phyloP scores from a whole-genome alignment of 2,113 vertebrate species.

The Centrocercus urophasianus region DNA sequence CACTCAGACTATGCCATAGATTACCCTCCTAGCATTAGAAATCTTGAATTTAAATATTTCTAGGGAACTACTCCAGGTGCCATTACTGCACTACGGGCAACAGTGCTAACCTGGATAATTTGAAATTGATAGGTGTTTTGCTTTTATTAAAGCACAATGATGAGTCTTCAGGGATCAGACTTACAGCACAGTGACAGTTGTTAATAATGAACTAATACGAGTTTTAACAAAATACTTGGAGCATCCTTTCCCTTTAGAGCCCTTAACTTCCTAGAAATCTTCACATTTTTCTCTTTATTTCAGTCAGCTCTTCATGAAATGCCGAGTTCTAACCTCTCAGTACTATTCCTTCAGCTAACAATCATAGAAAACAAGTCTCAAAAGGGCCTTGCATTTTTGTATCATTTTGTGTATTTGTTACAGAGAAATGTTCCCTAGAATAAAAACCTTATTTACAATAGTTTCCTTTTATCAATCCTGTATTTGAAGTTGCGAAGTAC shows the following conservation, averaged over 20 bases:
- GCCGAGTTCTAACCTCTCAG: neutral
- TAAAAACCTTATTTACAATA: neutral
- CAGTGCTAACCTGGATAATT: neutral
- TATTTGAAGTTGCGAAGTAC: neutral
- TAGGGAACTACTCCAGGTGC: neutral
- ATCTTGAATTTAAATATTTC: neutral
- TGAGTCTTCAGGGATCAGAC: neutral
- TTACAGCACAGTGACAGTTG: neutral
- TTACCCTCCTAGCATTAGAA: neutral
- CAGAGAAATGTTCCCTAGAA: neutral
- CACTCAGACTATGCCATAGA: neutral
- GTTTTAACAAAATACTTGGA: neutral
- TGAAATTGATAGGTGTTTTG: neutral
- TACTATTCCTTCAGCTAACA: neutral
- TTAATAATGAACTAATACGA: neutral
- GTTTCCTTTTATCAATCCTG: neutral
- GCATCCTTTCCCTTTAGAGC: neutral
- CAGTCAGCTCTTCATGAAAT: neutral
- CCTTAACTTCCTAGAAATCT: neutral
- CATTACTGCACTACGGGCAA: neutral
- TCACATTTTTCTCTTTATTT: neutral
- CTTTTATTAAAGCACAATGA: fast-evolving
- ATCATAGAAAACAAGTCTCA: neutral
- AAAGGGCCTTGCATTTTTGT: neutral
- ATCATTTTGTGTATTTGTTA: neutral